Evolutionary conservation across 1,140 invertebrate genomes (phyloP).

Genomic region (Phocides pigmalion): DNA sequence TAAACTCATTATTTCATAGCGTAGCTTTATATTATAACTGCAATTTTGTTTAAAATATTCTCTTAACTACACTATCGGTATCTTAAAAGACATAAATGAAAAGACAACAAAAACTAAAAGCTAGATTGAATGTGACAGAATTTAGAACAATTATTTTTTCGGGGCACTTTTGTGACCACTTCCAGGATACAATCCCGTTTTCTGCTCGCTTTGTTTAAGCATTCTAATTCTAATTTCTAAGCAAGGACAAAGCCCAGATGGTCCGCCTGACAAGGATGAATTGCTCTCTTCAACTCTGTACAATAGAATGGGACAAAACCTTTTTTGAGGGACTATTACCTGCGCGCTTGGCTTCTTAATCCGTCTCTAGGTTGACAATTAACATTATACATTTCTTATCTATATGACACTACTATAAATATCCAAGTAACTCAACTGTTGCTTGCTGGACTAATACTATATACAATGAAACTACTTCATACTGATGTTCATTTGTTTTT

Average conservation of each 20-base stretch:
- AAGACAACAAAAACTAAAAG: background rate
- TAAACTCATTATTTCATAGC: no score
- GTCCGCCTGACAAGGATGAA: slow-evolving; percentile 70
- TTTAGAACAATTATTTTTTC: slow-evolving; percentile 10
- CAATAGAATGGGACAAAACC: slow-evolving; percentile 64
- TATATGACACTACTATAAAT: no score
- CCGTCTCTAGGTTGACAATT: slow-evolving; percentile 40
- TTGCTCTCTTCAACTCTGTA: slow-evolving; percentile 53
- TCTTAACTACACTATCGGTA: background rate
- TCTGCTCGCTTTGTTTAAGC: slow-evolving; percentile 32
- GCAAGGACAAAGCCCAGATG: slow-evolving; percentile 75
- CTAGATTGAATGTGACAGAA: slow-evolving; percentile 20
- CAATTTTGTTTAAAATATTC: no score
- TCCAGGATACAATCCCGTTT: slow-evolving; percentile 40
- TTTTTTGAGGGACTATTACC: slow-evolving; percentile 53
- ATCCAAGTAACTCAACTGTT: no score
- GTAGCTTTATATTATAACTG: no score
- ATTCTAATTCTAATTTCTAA: slow-evolving; percentile 77
- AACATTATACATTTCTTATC: slow-evolving; percentile 11
- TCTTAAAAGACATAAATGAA: background rate
- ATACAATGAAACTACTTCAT: no score
- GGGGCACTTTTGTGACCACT: slow-evolving; percentile 18
- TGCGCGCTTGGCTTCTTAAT: slow-evolving; percentile 64
- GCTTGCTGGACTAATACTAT: no score
- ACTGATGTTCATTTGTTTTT: no score